Base-by-base conservation (phyloP, 2,888 invertebrate genomes). In the Monochamus alternatus region DNA sequence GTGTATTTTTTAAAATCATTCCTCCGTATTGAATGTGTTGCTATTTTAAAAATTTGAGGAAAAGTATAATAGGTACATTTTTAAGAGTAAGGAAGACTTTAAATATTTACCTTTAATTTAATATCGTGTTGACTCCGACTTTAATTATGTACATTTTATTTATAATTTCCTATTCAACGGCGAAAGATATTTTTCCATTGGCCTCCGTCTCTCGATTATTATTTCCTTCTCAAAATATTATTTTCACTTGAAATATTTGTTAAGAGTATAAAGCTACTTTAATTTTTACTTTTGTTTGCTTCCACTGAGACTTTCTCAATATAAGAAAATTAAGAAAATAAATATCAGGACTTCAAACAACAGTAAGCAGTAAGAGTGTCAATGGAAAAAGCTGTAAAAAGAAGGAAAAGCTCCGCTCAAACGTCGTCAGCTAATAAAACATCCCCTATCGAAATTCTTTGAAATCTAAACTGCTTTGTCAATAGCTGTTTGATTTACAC, bases 391-490 rank as follows among this genome's bases (percentile, higher is more conserved):
- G 68, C 68, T 44, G 59, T 14, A 70, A 76, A 69, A 71, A 76
- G 71, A 59, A 66, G 62, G 60, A 32, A 62, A 52, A 60, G 60
- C 69, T 43, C 5, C 62, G 71, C 63, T 71, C 71, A 73, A 74
- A 76, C 74, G 76, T 76, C 79, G 79, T 74, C 79, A 75, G 76
- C 80, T 80, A 79, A 81, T 81, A 81, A 80, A 81, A 81, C 76
- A 79, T 74, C 69, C 55, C 75, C 79, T 59, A 60, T 76, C 72
- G 76, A 75, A 68, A 75, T 75, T 74, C 80, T 81, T 81, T 80
- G 79, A 80, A 81, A 81, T 78, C 79, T 78, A 80, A 81, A 81
- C 80, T 80, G 79, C 67, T 73, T 78, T 75, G 75, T 81, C 78
- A 78, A 76, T 79, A 76, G 73, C 74, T 74, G 71, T 78, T 75